These are phyloP conservation scores for Cecidostiba fungosa DNA, from an alignment of 2,888 invertebrate genomes.

Conservation along the genomic window DNA sequence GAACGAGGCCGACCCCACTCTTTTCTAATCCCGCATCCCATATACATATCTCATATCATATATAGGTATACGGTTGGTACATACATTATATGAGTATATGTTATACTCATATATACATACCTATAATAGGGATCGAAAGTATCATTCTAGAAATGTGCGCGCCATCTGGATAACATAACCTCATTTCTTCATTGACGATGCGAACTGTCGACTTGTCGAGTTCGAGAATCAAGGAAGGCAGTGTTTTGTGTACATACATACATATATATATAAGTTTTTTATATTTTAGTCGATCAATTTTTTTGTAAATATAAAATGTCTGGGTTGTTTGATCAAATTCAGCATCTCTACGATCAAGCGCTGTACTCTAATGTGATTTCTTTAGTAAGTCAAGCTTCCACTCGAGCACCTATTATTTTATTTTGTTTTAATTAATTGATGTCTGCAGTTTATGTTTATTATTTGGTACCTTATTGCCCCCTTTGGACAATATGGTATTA, in stretches of 20 bases:
- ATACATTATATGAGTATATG: too few relatives aligned
- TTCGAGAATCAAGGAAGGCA: not conserved
- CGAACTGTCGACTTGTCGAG: not conserved
- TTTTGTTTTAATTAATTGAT: not conserved
- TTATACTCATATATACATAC: too few relatives aligned
- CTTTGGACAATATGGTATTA: not conserved
- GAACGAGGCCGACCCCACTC: not conserved
- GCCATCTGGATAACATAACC: conserved; percentile 56
- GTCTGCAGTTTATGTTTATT: conserved; percentile 11
- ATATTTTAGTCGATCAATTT: conserved; percentile 48
- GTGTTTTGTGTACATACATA: conserved; percentile 44
- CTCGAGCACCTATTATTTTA: not conserved
- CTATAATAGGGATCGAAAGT: too few relatives aligned
- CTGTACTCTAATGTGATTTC: conserved; percentile 87
- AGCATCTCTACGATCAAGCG: conserved; percentile 86
- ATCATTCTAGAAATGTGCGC: conserved; percentile 22
- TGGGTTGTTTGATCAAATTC: conserved; percentile 85
- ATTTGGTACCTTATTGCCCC: not conserved
- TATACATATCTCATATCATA: too few relatives aligned
- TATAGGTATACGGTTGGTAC: too few relatives aligned
- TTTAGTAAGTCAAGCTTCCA: conserved; percentile 82
- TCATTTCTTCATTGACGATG: not conserved
- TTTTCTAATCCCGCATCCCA: not conserved
- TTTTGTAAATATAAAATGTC: conserved; percentile 79
- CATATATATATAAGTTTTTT: conserved; percentile 42